phyloP scores from a whole-genome alignment of 37 sponge, comb jelly and placozoan genomes.

The Axinella damicornis region DNA sequence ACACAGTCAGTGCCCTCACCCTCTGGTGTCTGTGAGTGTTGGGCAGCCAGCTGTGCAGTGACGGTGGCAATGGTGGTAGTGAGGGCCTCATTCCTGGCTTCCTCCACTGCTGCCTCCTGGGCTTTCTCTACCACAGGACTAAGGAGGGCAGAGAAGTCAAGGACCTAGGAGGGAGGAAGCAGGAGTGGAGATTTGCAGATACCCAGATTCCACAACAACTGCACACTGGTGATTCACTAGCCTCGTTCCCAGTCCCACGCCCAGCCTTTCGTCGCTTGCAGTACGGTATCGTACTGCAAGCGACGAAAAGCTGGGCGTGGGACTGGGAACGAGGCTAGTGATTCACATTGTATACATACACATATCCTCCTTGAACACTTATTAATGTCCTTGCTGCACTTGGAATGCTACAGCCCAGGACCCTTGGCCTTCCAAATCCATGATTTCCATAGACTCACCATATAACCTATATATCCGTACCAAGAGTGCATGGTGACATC shows the following conservation, averaged over 20 bases:
- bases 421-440: too few species aligned
- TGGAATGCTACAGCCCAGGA: too few species aligned
- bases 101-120: constrained; percentile 47
- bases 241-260: too few species aligned
- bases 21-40: constrained; percentile 27
- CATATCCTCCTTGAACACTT: background rate
- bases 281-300: too few species aligned
- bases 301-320: too few species aligned
- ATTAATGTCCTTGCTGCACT: too few species aligned
- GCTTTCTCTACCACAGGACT: constrained; percentile 61
- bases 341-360: background rate
- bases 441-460: too few species aligned
- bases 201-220: background rate
- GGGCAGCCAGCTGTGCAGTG: constrained; percentile 34
- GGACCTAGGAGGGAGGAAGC: too few species aligned
- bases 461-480: too few species aligned
- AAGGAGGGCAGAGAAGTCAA: constrained; percentile 58
- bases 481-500: too few species aligned
- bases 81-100: constrained; percentile 78
- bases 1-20: constrained; percentile 6
- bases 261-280: too few species aligned
- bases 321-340: too few species aligned
- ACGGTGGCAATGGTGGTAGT: constrained; percentile 36
- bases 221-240: background rate
- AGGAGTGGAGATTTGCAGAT: background rate